phyloP scores from a whole-genome alignment of 2,797 vertebrate species.

The Silurus lanzhouensis region DNA sequence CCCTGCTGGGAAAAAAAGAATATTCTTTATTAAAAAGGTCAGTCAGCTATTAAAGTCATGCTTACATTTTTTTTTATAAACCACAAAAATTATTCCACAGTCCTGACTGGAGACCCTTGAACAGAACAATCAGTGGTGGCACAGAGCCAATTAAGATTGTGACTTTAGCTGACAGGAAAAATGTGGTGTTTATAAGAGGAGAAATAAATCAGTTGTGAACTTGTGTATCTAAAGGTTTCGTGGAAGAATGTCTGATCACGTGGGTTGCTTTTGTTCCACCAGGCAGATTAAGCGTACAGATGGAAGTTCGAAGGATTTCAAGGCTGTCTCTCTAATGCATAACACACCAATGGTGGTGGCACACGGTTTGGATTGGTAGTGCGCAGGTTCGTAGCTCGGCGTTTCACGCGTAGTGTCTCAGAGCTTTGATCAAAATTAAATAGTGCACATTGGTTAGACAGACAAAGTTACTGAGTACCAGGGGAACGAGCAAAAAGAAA shows the following conservation, averaged over 20 bases:
- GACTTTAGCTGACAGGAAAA: background rate
- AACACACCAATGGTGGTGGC: background rate
- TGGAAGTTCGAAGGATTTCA: background rate
- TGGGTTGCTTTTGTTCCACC: background rate
- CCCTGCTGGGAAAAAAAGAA: background rate
- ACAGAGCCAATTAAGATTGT: background rate
- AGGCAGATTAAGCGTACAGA: background rate
- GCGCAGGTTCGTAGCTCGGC: background rate
- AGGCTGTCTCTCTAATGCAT: background rate
- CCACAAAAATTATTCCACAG: background rate
- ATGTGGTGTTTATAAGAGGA: background rate
- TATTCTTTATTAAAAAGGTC: background rate
- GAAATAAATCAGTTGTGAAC: background rate
- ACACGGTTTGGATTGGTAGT: background rate
- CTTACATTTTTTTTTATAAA: background rate
- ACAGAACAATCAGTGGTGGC: background rate
- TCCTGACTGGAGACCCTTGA: too few relatives aligned
- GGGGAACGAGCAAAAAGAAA: background rate
- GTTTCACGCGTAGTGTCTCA: background rate
- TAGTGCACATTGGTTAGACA: background rate
- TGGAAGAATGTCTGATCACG: background rate
- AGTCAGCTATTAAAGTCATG: background rate
- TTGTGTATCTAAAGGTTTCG: background rate
- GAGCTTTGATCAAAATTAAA: background rate
- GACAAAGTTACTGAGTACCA: background rate